These are phyloP conservation scores for Pristionchus arcanus DNA, from an alignment of 2,888 invertebrate species.

Conservation along the genomic window DNA sequence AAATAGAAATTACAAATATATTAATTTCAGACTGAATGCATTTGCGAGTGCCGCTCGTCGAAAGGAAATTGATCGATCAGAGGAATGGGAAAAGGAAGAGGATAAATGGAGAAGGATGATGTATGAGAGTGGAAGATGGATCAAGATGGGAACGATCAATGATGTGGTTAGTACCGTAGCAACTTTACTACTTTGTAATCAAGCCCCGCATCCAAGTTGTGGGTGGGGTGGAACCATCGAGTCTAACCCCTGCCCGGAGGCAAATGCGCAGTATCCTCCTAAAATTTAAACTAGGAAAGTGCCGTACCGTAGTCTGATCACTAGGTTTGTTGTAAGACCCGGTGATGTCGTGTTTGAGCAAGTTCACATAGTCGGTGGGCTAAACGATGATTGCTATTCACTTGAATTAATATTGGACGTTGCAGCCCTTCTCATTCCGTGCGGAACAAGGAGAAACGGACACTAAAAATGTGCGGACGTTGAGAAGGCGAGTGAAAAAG, in stretches of 20 bases:
- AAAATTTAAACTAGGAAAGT: no score
- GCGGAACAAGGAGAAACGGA: background rate
- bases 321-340: no score
- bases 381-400: background rate
- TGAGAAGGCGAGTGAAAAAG: background rate
- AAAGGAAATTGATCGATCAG: background rate
- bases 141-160: background rate
- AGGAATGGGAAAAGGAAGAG: background rate
- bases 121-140: background rate
- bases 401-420: background rate
- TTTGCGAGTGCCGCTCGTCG: background rate
- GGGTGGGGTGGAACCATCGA: no score
- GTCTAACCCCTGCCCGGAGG: no score
- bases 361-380: no score
- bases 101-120: background rate
- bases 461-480: background rate
- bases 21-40: background rate
- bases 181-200: no score
- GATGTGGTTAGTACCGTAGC: slow-evolving; percentile 4
- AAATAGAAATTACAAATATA: no score
- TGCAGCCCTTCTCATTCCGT: background rate
- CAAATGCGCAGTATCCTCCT: no score
- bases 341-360: no score
- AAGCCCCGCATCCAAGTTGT: no score
- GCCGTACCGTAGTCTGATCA: no score